phyloP scores from a whole-genome alignment of 2,888 invertebrate species.

The Tenthredo distinguenda region DNA sequence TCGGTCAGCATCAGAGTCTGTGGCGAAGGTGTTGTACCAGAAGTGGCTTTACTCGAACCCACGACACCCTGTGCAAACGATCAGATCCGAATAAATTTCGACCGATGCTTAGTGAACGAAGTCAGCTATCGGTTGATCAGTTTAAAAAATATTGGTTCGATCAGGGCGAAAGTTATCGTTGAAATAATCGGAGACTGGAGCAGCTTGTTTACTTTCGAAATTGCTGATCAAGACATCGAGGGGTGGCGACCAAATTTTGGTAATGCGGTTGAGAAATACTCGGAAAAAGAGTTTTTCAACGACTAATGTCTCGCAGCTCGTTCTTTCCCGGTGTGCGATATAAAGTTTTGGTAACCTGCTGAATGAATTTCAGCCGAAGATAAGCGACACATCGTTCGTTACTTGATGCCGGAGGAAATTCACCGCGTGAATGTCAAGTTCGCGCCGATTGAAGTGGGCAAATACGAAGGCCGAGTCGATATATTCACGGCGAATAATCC shows the following conservation, averaged over 20 bases:
- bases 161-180: conserved; percentile 75
- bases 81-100: conserved; percentile 69
- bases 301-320: neutral
- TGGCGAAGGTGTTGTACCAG: conserved; percentile 78
- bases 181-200: conserved; percentile 71
- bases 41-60: conserved; percentile 75
- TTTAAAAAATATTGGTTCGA: conserved; percentile 76
- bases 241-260: neutral
- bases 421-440: conserved; percentile 72
- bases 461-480: conserved; percentile 71
- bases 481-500: conserved; percentile 80
- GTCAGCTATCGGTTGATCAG: conserved; percentile 62
- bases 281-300: neutral
- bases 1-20: conserved; percentile 69
- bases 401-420: conserved; percentile 67
- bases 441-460: conserved; percentile 68
- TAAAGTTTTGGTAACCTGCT: neutral
- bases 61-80: conserved; percentile 59
- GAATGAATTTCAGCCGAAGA: conserved; percentile 13
- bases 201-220: conserved; percentile 56
- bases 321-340: neutral
- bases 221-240: neutral
- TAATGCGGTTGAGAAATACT: neutral
- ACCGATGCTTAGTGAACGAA: conserved; percentile 71
- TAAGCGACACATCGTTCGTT: conserved; percentile 56